These are phyloP conservation scores for Bugula neritina DNA, from an alignment of 2,888 invertebrate genomes.

Conservation along the genomic window DNA sequence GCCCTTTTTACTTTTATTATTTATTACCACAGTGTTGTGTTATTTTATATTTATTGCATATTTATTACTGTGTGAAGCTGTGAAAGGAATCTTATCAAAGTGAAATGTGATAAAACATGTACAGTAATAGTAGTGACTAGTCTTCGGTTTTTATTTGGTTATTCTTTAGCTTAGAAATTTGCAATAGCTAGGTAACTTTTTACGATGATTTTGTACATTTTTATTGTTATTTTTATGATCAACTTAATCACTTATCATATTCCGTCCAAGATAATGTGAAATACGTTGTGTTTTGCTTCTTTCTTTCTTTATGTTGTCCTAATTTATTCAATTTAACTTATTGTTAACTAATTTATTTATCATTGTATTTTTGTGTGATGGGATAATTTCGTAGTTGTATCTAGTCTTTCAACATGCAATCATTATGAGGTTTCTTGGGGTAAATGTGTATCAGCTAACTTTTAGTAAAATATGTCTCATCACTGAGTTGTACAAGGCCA, in stretches of 20 bases:
- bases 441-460: too few relatives aligned
- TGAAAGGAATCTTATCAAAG: not conserved
- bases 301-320: not conserved
- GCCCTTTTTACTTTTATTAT: constrained; percentile 4
- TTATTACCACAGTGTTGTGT: not conserved
- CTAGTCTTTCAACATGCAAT: too few relatives aligned
- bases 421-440: too few relatives aligned
- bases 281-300: not conserved
- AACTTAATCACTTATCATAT: not conserved
- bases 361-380: not conserved
- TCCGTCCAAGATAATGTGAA: not conserved
- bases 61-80: not conserved
- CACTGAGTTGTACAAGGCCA: too few relatives aligned
- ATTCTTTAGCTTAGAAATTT: too few relatives aligned
- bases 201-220: not conserved
- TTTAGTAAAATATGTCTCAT: too few relatives aligned
- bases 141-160: too few relatives aligned
- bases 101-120: constrained; percentile 19
- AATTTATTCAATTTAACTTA: not conserved
- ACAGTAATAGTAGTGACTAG: too few relatives aligned
- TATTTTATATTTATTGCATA: not conserved
- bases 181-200: too few relatives aligned
- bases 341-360: not conserved
- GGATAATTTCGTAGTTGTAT: not conserved
- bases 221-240: not conserved